phyloP scores from a whole-genome alignment of 1,140 invertebrate genomes.

The Lepidostoma basale region DNA sequence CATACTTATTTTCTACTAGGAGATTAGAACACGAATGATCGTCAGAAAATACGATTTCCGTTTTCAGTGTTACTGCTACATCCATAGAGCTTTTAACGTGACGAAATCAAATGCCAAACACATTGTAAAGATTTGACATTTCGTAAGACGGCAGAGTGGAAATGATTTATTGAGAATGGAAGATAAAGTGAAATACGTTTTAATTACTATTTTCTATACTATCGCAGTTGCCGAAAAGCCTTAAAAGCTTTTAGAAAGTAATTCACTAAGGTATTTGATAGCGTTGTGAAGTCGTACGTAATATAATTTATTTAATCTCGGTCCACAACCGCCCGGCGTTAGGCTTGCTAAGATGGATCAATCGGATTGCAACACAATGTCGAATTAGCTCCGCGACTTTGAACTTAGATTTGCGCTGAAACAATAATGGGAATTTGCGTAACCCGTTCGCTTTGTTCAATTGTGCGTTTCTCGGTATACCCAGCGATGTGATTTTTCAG shows the following conservation, averaged over 20 bases:
- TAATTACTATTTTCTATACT: constrained; percentile 23
- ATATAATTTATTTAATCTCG: not conserved
- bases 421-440: constrained; percentile 30
- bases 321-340: not conserved
- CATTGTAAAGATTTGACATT: constrained; percentile 28
- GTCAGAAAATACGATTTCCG: not conserved
- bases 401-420: not conserved
- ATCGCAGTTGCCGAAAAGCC: not conserved
- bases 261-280: constrained; percentile 21
- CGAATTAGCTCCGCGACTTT: constrained; percentile 5
- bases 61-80: not conserved
- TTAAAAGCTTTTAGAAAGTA: constrained; percentile 11
- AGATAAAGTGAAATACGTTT: constrained; percentile 28
- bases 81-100: constrained; percentile 14
- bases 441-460: not conserved
- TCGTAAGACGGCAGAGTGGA: constrained; percentile 15
- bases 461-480: constrained; percentile 4
- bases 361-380: constrained; percentile 14
- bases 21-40: no score
- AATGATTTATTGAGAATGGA: constrained; percentile 20
- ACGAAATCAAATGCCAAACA: constrained; percentile 21
- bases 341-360: not conserved
- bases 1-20: not conserved
- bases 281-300: no score
- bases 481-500: no score